Base-by-base conservation (phyloP, 1,140 invertebrate genomes). In the Geopemphigus sp. region DNA sequence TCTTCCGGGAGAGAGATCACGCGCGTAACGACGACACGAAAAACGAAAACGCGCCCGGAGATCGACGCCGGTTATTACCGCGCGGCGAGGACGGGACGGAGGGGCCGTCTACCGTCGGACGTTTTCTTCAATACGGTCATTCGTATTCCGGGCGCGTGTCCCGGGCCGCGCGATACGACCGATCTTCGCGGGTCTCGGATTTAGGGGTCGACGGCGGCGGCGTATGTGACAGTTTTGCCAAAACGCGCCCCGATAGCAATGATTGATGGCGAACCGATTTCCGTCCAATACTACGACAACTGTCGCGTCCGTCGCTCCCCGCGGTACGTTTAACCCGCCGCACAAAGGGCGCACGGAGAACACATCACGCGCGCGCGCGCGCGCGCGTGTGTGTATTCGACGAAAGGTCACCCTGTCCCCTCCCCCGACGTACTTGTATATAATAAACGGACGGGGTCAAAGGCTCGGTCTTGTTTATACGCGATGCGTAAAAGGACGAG, bases 141-240 rank as follows among this genome's bases (percentile, higher is more conserved):
- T 78, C 73, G 73, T 78, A 78, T 78, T 78, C 73, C 14, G 6
- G n/a, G n/a, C 32, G 39, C 54, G 73, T 6, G 1, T 39, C 39
- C 4, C 5, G 19, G 47, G 14, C 8, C 54, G 32, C 22, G 11
- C n/a, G 63, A 32, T 1, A 12, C 39, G 64, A 47, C 22, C 17
- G 66, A 26, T 50, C 45, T 70, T 29, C 66, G 39, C 8, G 12
- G 54, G 50, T 53, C 32, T 8, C n/a, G 72, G 54, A 76, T 76
- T 76, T 76, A 61, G 73, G 56, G 56, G n/a, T n/a, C 5, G 53
- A 17, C 10, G 53, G 53, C 11, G 29, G 12, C 12, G 15, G 26
- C 32, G 73, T 61, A 61, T 78, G 57, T 78, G 73, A 78, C 56
- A 50, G 56, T 78, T 61, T 47, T 78, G 29, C 56, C 15, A 61